Base-by-base conservation (phyloP, 2,113 vertebrate species). In the Globicephala melas region DNA sequence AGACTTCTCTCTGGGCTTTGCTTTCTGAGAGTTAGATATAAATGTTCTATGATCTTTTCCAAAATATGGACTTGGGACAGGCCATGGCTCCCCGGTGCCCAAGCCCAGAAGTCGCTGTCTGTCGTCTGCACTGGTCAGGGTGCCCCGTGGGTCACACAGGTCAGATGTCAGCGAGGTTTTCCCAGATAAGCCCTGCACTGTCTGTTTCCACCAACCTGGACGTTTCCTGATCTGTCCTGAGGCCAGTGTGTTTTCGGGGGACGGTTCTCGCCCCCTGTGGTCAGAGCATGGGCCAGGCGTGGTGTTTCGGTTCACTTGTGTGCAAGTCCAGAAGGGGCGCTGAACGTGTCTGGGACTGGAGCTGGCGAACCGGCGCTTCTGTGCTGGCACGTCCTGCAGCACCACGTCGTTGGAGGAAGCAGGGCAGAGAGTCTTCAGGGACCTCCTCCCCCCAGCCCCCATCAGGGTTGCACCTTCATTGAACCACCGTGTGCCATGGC, bases 381-480 rank as follows among this genome's bases (percentile, higher is more conserved):
- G 31, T 2, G 14, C 6, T 1, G 26, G 12, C 8, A 1, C 1
- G 0, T 18, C 12, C 50, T 1, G 13, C 25, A 6, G 41, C 2
- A 4, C 53, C 4, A 5, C 33, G 18, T 26, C 4, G 0, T 23
- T 2, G 58, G 87, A 58, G 21, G 41, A 28, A 21, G 47, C n/a
- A 12, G 77, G 8, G 67, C 11, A 10, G n/a, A 70, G 8, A 13
- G 1, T 0, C 67, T 13, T 13, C n/a, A 3, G 89, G 73, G n/a
- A 4, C 8, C 15, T 12, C 44, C 28, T 50, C 26, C 28, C 36
- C 26, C 26, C 31, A 21, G 60, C 6, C 50, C 50, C 76, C 0
- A 0, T 8, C 31, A 0, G 18, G 47, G 58, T 1, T 3, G 8
- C 6, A 0, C 41, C 38, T 9, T 17, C 53, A 0, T 7, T 0